Conservation (phyloP, 2,797 vertebrate species). For the Eremophila alpestris region DNA sequence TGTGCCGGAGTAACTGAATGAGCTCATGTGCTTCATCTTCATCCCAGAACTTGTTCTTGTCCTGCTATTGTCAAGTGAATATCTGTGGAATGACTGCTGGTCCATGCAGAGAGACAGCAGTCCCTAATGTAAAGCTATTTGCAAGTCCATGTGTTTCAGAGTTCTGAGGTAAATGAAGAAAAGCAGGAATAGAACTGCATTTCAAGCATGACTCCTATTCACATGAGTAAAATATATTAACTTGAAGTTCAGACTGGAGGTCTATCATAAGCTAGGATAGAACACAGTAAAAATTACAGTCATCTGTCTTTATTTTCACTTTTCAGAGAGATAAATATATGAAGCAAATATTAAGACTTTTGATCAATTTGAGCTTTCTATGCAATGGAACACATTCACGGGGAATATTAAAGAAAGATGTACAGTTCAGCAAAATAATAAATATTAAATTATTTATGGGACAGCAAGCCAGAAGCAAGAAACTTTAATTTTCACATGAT, state of each 20-base stretch:
- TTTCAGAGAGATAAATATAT: neutral
- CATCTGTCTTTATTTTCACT: neutral
- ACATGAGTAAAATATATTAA: neutral
- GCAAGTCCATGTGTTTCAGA: neutral
- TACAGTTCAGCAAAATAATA: neutral
- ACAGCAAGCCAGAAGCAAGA: neutral
- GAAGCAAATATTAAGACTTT: neutral
- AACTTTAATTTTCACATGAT: neutral
- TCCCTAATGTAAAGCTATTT: neutral
- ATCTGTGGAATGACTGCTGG: neutral
- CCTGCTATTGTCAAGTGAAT: neutral
- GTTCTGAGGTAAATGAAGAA: neutral
- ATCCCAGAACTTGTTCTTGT: neutral
- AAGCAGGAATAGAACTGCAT: neutral
- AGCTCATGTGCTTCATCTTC: neutral
- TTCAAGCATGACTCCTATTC: neutral
- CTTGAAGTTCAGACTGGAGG: neutral
- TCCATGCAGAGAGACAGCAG: neutral
- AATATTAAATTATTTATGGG: neutral
- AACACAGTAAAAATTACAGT: neutral
- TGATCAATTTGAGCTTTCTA: neutral
- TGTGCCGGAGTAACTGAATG: neutral
- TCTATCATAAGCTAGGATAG: neutral
- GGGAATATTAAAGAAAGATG: neutral
- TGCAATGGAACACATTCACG: neutral